Base-by-base conservation (phyloP, 2,797 vertebrate genomes). In the Halcyon badia region DNA sequence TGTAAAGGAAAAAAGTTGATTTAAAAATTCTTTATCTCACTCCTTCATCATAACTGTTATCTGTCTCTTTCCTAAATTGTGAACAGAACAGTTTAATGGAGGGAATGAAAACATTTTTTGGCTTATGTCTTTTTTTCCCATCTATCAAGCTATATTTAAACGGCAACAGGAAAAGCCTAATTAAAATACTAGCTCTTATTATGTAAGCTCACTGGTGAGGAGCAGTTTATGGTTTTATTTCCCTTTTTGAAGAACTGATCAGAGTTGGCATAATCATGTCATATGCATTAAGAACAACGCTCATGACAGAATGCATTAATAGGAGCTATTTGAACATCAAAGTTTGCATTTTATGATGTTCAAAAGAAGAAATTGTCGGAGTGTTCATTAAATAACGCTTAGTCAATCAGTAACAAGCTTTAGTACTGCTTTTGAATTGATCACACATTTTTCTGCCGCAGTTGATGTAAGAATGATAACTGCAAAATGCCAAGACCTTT, bases 171-270 rank as follows among this genome's bases (percentile, higher is more conserved):
- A 77, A 85, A 94, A 88, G 10, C 16, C 11, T 89, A 78, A 95
- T 92, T 83, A 91, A 95, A 95, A 92, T 70, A 52, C 25, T 73
- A 66, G 14, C 11, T 66, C 17, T 91, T 84, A 65, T 81, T 94
- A 65, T 86, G 58, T 72, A 91, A 79, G 44, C 44, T 94, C 42
- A 66, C 33, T 80, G 81, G 64, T 79, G 71, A 83, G 57, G 64
- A 75, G 37, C 26, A 26, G 16, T 85, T 89, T 69, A 20, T n/a
- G 18, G 30, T n/a, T 87, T 85, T 85, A 57, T 94, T 87, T 28
- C 18, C 7, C 24, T 79, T 24, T 84, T 80, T 91, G 49, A 94
- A 89, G 60, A 58, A 85, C 68, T 30, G 21, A 58, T 76, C 78
- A 79, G 66, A 91, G 65, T 64, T 83, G 39, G 31, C 12, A 0